A percentile compares a stretch with the other conserved stretches of the same genome.
Evolutionary conservation across 2,888 invertebrate species (phyloP).

Genomic region (Trichogramma dendrolimi): DNA sequence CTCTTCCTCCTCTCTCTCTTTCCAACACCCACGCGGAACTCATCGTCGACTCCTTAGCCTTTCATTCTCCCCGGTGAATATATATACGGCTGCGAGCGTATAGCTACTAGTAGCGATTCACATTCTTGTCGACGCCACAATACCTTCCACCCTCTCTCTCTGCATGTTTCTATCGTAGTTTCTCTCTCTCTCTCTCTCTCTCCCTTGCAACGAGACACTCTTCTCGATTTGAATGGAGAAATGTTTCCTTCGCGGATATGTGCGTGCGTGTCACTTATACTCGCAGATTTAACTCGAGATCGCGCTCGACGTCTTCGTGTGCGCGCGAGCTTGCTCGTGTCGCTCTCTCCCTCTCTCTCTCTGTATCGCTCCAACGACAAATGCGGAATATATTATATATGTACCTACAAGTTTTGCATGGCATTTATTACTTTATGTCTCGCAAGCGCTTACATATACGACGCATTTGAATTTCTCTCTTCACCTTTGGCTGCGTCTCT

Average conservation of each 20-base stretch:
- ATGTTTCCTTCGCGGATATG: slow-evolving; percentile 15
- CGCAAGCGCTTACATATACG: too few relatives aligned
- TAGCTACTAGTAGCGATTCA: slow-evolving; percentile 19
- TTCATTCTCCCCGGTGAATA: slow-evolving; percentile 21
- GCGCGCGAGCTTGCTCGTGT: neutral
- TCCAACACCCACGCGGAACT: slow-evolving; percentile 25
- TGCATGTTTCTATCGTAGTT: neutral
- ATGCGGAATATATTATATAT: too few relatives aligned
- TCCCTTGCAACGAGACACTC: neutral
- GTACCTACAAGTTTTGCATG: too few relatives aligned
- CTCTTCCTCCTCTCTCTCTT: slow-evolving; percentile 24
- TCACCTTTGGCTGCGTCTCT: too few relatives aligned
- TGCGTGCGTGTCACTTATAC: slow-evolving; percentile 17
- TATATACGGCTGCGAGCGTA: neutral
- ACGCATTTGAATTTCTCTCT: too few relatives aligned
- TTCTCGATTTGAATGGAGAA: slow-evolving; percentile 19
- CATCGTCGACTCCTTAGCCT: slow-evolving; percentile 6
- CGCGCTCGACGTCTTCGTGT: neutral
- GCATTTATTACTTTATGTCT: too few relatives aligned
- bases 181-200: slow-evolving; percentile 17
- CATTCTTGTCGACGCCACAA: neutral
- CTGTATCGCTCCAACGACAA: neutral
- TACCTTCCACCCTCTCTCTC: neutral
- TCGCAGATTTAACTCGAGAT: slow-evolving; percentile 15
- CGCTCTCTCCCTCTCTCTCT: neutral